Evolutionary conservation across 2,113 vertebrate species (phyloP), one percentile per base, ranked within the genome.

Genomic region (Scytalopus superciliaris): DNA sequence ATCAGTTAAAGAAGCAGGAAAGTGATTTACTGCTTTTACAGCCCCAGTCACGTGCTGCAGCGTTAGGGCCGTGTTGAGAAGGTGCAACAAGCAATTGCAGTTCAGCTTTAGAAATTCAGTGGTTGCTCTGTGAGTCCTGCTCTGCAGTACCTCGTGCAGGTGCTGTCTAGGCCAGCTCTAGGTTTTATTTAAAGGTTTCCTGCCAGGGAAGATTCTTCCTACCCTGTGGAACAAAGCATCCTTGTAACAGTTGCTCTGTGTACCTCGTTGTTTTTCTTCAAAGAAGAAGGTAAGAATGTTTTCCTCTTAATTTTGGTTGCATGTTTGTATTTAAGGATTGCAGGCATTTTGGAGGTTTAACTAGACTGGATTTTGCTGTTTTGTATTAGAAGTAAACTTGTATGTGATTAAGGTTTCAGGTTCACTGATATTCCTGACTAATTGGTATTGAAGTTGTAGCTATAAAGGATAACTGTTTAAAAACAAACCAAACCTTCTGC

Each of bases 271-370:
- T 40, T 75, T 59, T 60, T 52, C 62, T 82, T 66, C 5, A 4
- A 63, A 39, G 50, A 69, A 64, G 75, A 79, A 91, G 93, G 93
- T 94, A 95, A 91, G 91, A 53, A 22, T 68, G 8, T 33, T 94
- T 91, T 94, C 74, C 23, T 87, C 2, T 42, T 22, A 9, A 27
- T 82, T 55, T 89, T 45, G 28, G 9, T 50, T 62, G 5, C 3
- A 1, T 39, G 12, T 50, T 37, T 19, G 3, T 81, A 14, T 63
- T 73, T 39, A 84, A 63, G 10, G 66, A 67, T 55, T 81, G 19
- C 0, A 6, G n/a, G 10, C 1, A 2, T 77, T 88, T 70, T 73
- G 42, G 39, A 80, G 31, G 37, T 10, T 45, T 7, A 33, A 31
- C 10, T 40, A 40, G 55, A 7, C 7, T 40, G 14, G 31, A 15